Base-by-base conservation (phyloP, 2,888 invertebrate genomes). In the Drosophila paucipuncta region DNA sequence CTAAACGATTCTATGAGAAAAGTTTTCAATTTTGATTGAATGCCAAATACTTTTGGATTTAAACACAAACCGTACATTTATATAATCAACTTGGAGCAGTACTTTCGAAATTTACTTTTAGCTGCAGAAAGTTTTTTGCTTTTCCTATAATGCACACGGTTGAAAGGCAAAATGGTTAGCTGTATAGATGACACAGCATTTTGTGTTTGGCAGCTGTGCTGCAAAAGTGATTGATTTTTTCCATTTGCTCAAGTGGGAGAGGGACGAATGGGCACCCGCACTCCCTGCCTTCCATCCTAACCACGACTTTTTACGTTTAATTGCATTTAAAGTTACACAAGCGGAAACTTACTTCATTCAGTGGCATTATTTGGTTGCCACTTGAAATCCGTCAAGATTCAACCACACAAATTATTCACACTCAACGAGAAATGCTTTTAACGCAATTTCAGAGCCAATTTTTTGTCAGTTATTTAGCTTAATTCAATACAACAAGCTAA, bases 181-280 rank as follows among this genome's bases (percentile, higher is more conserved):
- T 66, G 75, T 81, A 84, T 77, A 81, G 81, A 86, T 85, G 85
- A 85, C 89, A 82, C 77, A 77, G 85, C 84, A 81, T 76, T 84
- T 84, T 76, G 68, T 64, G 47, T 76, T 77, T 76, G 87, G 71
- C 85, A 89, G 87, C 84, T 81, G 78, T 70, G 73, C 67, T 61
- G 76, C 61, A 61, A 72, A 74, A 89, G 78, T 85, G 85, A 85
- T 85, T 89, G 89, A 85, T 85, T 84, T 80, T 84, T 61, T 25
- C 47, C 47, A 47, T 47, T 65, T 73, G 52, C 43, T 37, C 61
- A 37, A 62, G 62, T 43, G 71, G 68, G 53, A 55, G 66, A 33
- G 68, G 69, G 47, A 43, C 47, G 16, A 47, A 7, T 47, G 25
- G 47, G 25, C 13, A 7, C 22, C n/a, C n/a, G 4, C 2, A 1